Evolutionary conservation across 2,113 vertebrate species (phyloP).

Genomic region (Xiphophorus maculatus): DNA sequence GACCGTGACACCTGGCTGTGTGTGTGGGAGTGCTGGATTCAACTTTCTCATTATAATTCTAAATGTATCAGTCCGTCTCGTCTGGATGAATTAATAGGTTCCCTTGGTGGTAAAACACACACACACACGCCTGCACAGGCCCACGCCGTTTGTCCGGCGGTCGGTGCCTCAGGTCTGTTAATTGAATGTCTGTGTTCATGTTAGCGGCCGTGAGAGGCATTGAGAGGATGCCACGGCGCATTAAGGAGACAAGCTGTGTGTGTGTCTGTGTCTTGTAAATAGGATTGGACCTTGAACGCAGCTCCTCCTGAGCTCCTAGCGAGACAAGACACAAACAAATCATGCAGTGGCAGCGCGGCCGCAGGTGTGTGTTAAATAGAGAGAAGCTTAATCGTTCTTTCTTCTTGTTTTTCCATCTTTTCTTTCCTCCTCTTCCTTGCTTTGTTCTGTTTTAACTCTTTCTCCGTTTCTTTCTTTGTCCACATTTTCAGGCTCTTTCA

Average conservation of each 20-base stretch:
- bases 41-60: constrained; percentile 59
- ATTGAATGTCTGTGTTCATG: constrained; percentile 72
- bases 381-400: constrained; percentile 23
- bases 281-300: constrained; percentile 59
- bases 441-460: neutral
- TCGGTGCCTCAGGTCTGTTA: constrained; percentile 48
- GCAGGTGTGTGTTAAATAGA: constrained; percentile 31
- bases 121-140: constrained; percentile 10
- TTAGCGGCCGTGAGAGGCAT: constrained; percentile 49
- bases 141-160: constrained; percentile 41
- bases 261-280: constrained; percentile 46
- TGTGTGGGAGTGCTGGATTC: constrained; percentile 6
- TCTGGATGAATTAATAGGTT: constrained; percentile 61
- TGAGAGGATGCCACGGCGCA: constrained; percentile 64
- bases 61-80: constrained; percentile 59
- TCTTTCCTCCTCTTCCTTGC: neutral
- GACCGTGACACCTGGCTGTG: constrained; percentile 21
- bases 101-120: constrained; percentile 41
- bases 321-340: constrained; percentile 58
- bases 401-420: neutral
- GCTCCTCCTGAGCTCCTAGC: constrained; percentile 41
- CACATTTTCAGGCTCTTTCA: neutral
- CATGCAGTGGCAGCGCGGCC: constrained; percentile 36
- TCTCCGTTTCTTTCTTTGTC: neutral
- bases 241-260: constrained; percentile 58